Base-by-base conservation (phyloP, 2,797 vertebrate genomes). In the Rousettus madagascariensis region DNA sequence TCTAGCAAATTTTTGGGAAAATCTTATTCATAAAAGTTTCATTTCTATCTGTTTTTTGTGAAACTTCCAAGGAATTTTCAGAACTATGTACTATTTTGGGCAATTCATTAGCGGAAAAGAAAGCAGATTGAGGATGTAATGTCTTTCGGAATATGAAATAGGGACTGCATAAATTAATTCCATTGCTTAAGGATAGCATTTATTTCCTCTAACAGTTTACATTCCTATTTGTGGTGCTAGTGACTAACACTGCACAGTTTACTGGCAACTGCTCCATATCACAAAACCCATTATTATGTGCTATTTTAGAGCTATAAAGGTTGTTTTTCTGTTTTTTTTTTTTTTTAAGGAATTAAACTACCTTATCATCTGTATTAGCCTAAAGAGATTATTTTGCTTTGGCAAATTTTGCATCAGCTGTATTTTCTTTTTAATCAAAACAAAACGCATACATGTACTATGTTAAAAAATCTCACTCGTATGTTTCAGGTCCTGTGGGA, bases 221-320 rank as follows among this genome's bases (percentile, higher is more conserved):
- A 28, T 22, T 38, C 2, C 15, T 85, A 89, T 96, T 96, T 95
- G 65, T 87, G 63, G 69, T 80, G 43, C 77, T 95, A 5, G 95
- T 97, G 96, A 96, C 93, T 96, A 95, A 90, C 41, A 53, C 22
- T 86, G 57, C 78, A 96, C 6, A 92, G n/a, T 83, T 97, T 91
- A 96, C 74, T 97, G 96, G 55, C 95, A 92, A 77, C 88, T 96
- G 94, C 71, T 97, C 59, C 84, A 46, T 80, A 86, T 91, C 84
- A 86, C 49, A 83, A 97, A 49, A 15, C 86, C 57, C 66, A 68
- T 66, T 87, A 38, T 59, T 89, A 83, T 78, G 51, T 61, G 77
- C 38, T 74, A 53, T 75, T 78, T 88, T 43, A 78, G 77, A 28
- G 51, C 8, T 63, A 33, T 22, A 75, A 24, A 65, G 28, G 90